Evolutionary conservation across 2,797 vertebrate genomes (phyloP), one percentile per base, ranked within the genome.

Genomic region (Atherinosoma microstoma): DNA sequence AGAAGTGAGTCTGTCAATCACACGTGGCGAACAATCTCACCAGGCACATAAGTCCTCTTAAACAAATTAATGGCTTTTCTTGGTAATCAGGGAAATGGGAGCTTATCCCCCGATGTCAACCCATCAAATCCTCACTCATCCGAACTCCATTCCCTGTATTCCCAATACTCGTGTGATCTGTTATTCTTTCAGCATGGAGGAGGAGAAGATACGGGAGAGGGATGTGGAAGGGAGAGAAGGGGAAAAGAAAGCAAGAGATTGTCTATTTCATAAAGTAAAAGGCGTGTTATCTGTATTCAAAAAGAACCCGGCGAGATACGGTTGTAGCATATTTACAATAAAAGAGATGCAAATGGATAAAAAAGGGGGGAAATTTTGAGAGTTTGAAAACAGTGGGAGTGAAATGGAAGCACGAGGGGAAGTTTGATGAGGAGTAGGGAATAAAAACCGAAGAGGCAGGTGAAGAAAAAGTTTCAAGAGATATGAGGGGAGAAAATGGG

Each of bases 41-140:
- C 79, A 80, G 84, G 77, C 82, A 53, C 84, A 81, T 79, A 80
- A 87, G 83, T 74, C 83, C 77, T 87, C 87, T 86, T 75, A 64
- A 64, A 73, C 81, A 85, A 90, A 88, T 92, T 70, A 92, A 91
- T 87, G 80, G 82, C 76, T 87, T 90, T 88, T 89, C 74, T 54
- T 58, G 70, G 76, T 74, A 42, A 78, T 84, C 20, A 40, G 72
- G 54, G 71, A 54, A 64, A 75, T 24, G 32, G 69, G 6, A 66
- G 30, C 45, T 51, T 76, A 84, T 87, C 88, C 86, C 88, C 88
- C 60, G 9, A 82, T 69, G 87, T 69, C 73, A 75, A 51, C 73
- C 80, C 84, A 80, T 85, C 87, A 85, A 84, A 65, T 88, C 87
- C 82, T 79, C 83, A 47, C 78, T 87, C 75, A 71, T 83, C 77